Conservation (phyloP, 2,113 vertebrate species). For the Phocoena sinus region DNA sequence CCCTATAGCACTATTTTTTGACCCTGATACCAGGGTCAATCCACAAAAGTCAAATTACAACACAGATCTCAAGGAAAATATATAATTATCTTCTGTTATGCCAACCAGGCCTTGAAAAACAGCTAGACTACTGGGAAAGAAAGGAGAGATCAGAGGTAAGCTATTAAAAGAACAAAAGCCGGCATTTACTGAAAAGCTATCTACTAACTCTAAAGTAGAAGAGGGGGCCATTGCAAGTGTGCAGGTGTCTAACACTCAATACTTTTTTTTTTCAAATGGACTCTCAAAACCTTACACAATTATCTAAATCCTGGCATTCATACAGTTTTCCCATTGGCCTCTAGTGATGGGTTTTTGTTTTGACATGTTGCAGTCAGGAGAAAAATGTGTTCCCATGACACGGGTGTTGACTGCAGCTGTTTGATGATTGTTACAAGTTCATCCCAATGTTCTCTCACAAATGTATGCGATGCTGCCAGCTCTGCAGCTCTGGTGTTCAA, state of each 20-base stretch:
- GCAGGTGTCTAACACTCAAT: not conserved
- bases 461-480: conserved; percentile 20
- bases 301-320: conserved; percentile 26
- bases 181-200: conserved; percentile 36
- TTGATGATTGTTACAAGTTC: conserved; percentile 40
- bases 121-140: not conserved
- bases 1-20: not conserved
- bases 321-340: conserved; percentile 38
- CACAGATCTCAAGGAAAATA: conserved; percentile 22
- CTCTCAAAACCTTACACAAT: not conserved
- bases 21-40: not conserved
- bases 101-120: conserved; percentile 23
- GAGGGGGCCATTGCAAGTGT: not conserved
- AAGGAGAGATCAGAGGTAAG: conserved; percentile 4
- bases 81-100: conserved; percentile 48
- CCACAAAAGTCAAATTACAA: conserved; percentile 39
- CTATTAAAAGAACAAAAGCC: conserved; percentile 42
- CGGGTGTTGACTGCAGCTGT: conserved; percentile 22
- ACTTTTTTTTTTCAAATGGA: not conserved
- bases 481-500: conserved; percentile 4
- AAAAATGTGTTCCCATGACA: conserved; percentile 52
- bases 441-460: conserved; percentile 35
- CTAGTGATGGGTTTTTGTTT: conserved; percentile 39
- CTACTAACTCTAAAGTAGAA: not conserved
- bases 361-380: conserved; percentile 18